Evolutionary conservation across 2,797 vertebrate species (phyloP).

Genomic region (Diplodus sargus): DNA sequence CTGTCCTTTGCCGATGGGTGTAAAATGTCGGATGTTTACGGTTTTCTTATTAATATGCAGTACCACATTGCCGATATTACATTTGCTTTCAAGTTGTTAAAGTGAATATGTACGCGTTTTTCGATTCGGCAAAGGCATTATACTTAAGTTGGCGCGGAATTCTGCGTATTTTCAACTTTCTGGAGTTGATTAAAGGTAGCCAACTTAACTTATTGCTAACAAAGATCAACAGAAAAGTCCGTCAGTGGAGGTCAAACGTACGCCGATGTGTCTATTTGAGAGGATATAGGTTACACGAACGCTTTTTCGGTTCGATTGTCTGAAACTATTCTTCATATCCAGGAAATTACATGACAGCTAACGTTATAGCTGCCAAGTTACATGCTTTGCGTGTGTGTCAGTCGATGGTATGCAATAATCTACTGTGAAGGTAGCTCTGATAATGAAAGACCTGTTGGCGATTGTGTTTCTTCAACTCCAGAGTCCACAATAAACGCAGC

Average conservation of each 20-base stretch:
- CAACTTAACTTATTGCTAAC: background rate
- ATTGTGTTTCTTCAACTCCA: background rate
- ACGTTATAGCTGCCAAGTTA: background rate
- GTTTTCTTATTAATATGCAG: background rate
- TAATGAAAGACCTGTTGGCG: too few species aligned
- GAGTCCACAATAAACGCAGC: too few species aligned
- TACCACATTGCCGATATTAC: accelerated
- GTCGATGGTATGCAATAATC: background rate
- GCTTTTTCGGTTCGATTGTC: background rate
- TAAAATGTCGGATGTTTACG: accelerated
- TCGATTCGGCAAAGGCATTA: background rate
- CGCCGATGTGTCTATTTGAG: background rate
- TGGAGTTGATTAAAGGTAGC: conserved; percentile 11
- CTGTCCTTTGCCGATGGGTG: background rate
- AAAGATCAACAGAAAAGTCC: background rate
- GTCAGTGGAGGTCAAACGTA: too few species aligned
- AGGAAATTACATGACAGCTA: background rate
- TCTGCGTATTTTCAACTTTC: background rate
- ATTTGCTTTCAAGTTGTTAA: accelerated
- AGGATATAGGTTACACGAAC: too few species aligned
- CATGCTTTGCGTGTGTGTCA: background rate
- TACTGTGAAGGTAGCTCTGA: background rate
- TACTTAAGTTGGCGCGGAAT: accelerated
- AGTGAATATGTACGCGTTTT: too few species aligned
- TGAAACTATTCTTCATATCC: background rate